Evolutionary conservation across 2,888 invertebrate genomes (phyloP).

Genomic region (Caenorhabditis zanzibari): DNA sequence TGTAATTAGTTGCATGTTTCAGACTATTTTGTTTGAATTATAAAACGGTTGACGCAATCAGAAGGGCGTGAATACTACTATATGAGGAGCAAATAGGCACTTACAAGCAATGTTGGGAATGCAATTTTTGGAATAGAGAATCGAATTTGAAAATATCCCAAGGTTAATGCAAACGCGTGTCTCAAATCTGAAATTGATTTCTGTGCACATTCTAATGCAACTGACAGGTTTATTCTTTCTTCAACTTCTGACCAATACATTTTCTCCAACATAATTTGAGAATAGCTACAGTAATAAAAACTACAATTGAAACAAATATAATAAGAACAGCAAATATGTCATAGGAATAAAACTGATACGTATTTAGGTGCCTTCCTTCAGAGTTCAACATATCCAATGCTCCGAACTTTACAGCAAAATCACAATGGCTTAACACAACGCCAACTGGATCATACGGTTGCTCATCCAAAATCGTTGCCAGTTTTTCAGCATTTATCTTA

Average conservation of each 20-base stretch:
- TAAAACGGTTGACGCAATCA: constrained; percentile 10
- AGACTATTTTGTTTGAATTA: constrained; percentile 14
- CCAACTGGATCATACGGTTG: constrained; percentile 41
- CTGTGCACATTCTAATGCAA: too few species aligned
- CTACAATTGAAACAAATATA: neutral
- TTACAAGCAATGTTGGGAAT: too few species aligned
- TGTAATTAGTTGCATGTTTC: constrained; percentile 18
- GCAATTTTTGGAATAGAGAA: neutral
- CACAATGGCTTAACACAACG: constrained; percentile 43
- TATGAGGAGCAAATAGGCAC: neutral
- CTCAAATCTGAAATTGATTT: too few species aligned
- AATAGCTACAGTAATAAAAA: neutral
- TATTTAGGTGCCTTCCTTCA: constrained; percentile 53
- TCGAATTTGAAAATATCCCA: too few species aligned
- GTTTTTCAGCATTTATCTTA: constrained; percentile 16
- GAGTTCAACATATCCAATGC: constrained; percentile 49
- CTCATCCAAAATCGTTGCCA: constrained; percentile 25
- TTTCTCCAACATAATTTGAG: neutral
- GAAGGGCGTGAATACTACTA: constrained; percentile 1
- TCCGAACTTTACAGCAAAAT: constrained; percentile 47
- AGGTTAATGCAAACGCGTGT: too few species aligned
- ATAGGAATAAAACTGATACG: constrained; percentile 50
- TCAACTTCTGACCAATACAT: neutral
- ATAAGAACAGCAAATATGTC: constrained; percentile 36
- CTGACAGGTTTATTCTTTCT: neutral